Conservation (phyloP, 92 coral and sea anemone species). For the Micromussa lordhowensis region DNA sequence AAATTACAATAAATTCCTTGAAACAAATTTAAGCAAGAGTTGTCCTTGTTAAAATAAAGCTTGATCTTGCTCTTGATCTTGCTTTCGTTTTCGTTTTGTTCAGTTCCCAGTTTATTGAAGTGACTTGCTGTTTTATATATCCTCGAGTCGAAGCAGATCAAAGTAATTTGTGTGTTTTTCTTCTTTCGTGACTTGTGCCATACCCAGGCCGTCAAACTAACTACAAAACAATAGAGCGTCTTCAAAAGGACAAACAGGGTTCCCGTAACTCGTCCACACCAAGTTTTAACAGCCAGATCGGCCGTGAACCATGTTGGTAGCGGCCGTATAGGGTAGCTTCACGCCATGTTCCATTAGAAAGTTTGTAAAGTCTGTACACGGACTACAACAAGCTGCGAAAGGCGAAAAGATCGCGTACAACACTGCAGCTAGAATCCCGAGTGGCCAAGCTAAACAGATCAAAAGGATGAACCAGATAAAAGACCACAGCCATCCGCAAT, state of each 20-base stretch:
- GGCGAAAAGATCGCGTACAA: constrained; percentile 94
- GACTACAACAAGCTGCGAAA: constrained; percentile 92
- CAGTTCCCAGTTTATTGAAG: neutral
- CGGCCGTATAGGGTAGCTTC: constrained; percentile 88
- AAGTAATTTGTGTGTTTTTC: neutral
- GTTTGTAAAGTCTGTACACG: constrained; percentile 85
- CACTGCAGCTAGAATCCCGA: constrained; percentile 92
- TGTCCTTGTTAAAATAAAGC: too few relatives aligned
- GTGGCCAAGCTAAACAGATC: constrained; percentile 89
- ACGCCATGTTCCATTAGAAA: constrained; percentile 84
- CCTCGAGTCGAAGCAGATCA: neutral
- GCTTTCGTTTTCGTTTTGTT: neutral
- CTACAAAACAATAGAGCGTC: constrained; percentile 1
- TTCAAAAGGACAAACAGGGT: neutral
- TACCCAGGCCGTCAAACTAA: neutral
- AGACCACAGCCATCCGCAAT: constrained; percentile 95
- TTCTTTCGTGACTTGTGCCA: constrained; percentile 3
- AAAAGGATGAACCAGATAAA: constrained; percentile 84
- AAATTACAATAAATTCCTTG: neutral
- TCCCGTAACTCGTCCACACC: neutral
- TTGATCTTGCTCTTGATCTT: neutral
- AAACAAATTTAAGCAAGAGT: too few relatives aligned
- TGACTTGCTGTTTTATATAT: neutral
- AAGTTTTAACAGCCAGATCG: constrained; percentile 76
- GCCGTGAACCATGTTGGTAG: constrained; percentile 91